Evolutionary conservation across 2,113 vertebrate genomes (phyloP).

Genomic region (Ammodytes marinus): DNA sequence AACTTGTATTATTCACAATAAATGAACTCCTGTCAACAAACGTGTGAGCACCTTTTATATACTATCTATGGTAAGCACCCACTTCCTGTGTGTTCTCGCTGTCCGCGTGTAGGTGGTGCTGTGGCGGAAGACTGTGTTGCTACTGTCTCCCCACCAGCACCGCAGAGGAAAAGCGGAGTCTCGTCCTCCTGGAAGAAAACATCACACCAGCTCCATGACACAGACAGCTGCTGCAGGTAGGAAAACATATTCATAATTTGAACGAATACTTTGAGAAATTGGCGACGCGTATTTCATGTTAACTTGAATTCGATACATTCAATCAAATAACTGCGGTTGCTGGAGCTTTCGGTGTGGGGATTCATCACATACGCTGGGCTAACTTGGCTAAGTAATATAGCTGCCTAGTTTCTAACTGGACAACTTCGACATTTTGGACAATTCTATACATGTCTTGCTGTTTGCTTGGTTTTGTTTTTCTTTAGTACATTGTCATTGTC

Average conservation of each 20-base stretch:
- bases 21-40: not conserved
- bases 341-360: not conserved
- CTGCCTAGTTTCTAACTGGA: not conserved
- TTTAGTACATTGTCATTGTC: rapidly evolving
- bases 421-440: not conserved
- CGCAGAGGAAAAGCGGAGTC: conserved; percentile 51
- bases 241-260: not conserved
- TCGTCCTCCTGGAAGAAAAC: conserved; percentile 23
- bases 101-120: conserved; percentile 42
- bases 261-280: not conserved
- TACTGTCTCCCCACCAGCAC: not conserved
- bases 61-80: no score
- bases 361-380: conserved; percentile 30
- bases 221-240: conserved; percentile 45
- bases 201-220: not conserved
- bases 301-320: not conserved
- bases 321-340: not conserved
- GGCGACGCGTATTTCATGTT: not conserved
- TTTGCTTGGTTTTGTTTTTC: no score
- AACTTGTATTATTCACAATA: not conserved
- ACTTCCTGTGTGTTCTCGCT: conserved; percentile 17
- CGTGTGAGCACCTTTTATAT: not conserved
- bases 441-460: no score
- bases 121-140: not conserved
- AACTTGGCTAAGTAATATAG: conserved; percentile 48